These are phyloP conservation scores for Danionella dracula DNA, from an alignment of 2,797 vertebrate species.

Conservation along the genomic window DNA sequence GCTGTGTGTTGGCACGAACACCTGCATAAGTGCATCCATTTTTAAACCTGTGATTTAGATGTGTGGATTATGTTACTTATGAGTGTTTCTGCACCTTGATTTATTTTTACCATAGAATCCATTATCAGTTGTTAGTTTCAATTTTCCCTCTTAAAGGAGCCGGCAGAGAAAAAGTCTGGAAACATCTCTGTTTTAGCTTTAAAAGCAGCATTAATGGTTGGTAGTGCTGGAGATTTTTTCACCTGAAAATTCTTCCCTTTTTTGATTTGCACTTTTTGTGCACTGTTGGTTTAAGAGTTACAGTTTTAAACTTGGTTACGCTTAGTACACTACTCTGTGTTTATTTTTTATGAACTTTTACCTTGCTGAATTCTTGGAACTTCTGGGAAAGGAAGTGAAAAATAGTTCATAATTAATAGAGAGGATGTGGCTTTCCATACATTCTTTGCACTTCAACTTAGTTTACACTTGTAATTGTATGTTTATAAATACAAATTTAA, in stretches of 20 bases:
- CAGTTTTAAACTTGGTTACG: conserved; percentile 15
- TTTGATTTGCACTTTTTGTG: conserved; percentile 23
- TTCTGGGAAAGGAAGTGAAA: too few relatives aligned
- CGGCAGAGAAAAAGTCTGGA: too few relatives aligned
- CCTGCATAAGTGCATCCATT: neutral
- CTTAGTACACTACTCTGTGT: neutral
- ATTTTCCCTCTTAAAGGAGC: too few relatives aligned
- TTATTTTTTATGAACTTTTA: conserved; percentile 25
- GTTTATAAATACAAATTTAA: too few relatives aligned
- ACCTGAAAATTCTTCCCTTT: neutral
- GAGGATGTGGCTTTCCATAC: too few relatives aligned
- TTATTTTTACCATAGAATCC: too few relatives aligned
- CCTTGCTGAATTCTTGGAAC: neutral
- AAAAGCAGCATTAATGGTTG: conserved; percentile 22
- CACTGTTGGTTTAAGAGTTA: conserved; percentile 9
- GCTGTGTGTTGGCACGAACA: neutral
- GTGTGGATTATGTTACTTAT: neutral
- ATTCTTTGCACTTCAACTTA: too few relatives aligned
- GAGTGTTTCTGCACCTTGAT: too few relatives aligned
- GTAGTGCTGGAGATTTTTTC: neutral
- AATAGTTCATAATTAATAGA: too few relatives aligned
- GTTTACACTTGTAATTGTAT: too few relatives aligned
- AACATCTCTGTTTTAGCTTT: neutral
- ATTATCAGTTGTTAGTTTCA: too few relatives aligned
- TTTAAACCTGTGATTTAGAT: neutral